Evolutionary conservation across 2,113 vertebrate species (phyloP).

Genomic region (Eidolon helvum): DNA sequence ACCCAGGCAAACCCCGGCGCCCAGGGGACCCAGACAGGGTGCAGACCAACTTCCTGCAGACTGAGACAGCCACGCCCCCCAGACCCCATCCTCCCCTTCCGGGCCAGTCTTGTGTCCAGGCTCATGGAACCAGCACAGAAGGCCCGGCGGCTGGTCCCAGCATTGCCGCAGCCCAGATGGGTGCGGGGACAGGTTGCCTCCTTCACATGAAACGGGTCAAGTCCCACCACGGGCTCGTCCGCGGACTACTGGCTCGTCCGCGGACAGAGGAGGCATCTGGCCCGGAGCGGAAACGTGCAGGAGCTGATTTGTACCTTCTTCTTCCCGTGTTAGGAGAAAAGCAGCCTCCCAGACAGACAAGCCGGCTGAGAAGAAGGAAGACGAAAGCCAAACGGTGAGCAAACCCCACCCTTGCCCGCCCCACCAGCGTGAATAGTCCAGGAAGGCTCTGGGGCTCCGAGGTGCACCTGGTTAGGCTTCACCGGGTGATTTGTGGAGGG

Average conservation of each 20-base stretch:
- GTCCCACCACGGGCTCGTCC: accelerated
- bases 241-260: accelerated
- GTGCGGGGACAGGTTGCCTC: background rate
- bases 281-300: background rate
- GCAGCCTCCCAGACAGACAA: conserved; percentile 97
- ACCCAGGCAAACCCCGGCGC: background rate
- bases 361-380: conserved; percentile 92
- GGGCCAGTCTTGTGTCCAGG: background rate
- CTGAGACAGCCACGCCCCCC: background rate
- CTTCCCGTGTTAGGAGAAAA: conserved; percentile 90
- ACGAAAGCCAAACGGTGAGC: conserved; percentile 95
- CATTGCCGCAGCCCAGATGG: background rate
- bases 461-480: background rate
- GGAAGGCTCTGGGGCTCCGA: background rate
- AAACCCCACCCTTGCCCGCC: accelerated
- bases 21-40: background rate
- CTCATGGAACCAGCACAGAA: background rate
- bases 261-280: background rate
- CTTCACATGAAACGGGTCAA: accelerated
- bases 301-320: conserved; percentile 49
- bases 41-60: accelerated
- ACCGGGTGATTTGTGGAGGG: no score
- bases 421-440: accelerated
- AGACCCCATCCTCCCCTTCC: accelerated
- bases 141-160: background rate